Conservation (phyloP, 1,140 invertebrate species). For the Heterodera schachtii region DNA sequence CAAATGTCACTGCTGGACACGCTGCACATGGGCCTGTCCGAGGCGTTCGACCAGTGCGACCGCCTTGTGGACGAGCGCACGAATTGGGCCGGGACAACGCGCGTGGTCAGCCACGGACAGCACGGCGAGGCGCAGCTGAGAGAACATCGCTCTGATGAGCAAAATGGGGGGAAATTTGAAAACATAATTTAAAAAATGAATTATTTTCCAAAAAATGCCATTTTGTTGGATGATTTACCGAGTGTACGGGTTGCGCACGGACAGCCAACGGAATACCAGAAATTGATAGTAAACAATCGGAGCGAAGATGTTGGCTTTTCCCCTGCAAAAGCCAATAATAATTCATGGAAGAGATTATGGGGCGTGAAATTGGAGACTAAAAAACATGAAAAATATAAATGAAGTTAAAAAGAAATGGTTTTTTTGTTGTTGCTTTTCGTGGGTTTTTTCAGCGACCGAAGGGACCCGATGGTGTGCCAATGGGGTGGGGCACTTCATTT, state of each 20-base stretch:
- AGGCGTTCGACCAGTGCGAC: constrained; percentile 45
- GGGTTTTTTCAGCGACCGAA: too few species aligned
- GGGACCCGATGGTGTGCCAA: too few species aligned
- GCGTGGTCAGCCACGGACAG: constrained; percentile 35
- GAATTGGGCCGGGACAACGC: constrained; percentile 38
- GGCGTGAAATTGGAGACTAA: too few species aligned
- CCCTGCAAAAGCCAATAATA: neutral
- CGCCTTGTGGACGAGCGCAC: constrained; percentile 38
- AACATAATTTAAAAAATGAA: neutral
- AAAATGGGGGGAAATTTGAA: neutral
- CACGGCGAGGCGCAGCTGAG: constrained; percentile 34
- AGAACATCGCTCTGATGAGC: constrained; percentile 35
- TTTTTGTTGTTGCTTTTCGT: too few species aligned
- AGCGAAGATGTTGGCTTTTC: constrained; percentile 69
- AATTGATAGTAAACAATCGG: constrained; percentile 89
- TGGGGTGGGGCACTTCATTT: too few species aligned
- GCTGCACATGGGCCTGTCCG: constrained; percentile 27
- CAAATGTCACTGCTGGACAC: too few species aligned
- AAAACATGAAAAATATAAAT: too few species aligned
- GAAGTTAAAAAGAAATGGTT: too few species aligned
- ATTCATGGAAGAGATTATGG: too few species aligned
- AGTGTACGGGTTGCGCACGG: constrained; percentile 89
- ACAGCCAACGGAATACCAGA: constrained; percentile 82
- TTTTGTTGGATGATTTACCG: constrained; percentile 59
- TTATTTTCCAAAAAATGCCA: too few species aligned